phyloP scores from a whole-genome alignment of 1,140 invertebrate genomes.

The Venturia canescens region DNA sequence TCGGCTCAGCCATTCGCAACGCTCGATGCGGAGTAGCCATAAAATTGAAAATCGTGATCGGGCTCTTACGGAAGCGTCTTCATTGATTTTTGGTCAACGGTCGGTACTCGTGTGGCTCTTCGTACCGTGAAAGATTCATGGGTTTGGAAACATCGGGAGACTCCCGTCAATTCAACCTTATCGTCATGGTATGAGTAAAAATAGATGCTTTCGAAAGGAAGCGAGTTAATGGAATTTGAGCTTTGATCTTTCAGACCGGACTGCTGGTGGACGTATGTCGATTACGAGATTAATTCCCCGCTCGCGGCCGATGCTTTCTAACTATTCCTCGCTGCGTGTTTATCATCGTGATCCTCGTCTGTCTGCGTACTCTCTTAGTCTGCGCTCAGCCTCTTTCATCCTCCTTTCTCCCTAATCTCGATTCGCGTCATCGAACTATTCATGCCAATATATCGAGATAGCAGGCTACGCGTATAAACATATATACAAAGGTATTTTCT shows the following conservation, averaged over 20 bases:
- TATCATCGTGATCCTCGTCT: conserved; percentile 12
- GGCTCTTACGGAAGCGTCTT: conserved; percentile 33
- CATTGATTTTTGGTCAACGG: conserved; percentile 61
- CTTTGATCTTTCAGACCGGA: conserved; percentile 49
- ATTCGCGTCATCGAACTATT: background rate
- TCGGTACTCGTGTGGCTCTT: conserved; percentile 50
- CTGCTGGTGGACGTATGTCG: conserved; percentile 58
- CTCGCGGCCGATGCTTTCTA: background rate
- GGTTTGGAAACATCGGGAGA: background rate
- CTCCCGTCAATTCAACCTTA: background rate
- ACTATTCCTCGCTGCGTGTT: background rate
- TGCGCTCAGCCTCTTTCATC: background rate
- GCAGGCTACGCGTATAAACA: background rate
- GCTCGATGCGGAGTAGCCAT: too few relatives aligned
- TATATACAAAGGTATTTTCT: background rate
- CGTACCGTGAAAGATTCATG: background rate
- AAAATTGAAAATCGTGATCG: background rate
- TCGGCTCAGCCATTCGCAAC: too few relatives aligned
- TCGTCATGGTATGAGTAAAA: background rate
- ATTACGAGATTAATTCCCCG: conserved; percentile 64
- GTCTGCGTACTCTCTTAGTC: conserved; percentile 51
- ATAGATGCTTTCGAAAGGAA: background rate
- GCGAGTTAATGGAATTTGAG: conserved; percentile 25
- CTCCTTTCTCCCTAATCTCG: background rate
- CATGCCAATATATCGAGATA: too few relatives aligned